Evolutionary conservation across 2,888 invertebrate species (phyloP).

Genomic region (Thumatha senex): DNA sequence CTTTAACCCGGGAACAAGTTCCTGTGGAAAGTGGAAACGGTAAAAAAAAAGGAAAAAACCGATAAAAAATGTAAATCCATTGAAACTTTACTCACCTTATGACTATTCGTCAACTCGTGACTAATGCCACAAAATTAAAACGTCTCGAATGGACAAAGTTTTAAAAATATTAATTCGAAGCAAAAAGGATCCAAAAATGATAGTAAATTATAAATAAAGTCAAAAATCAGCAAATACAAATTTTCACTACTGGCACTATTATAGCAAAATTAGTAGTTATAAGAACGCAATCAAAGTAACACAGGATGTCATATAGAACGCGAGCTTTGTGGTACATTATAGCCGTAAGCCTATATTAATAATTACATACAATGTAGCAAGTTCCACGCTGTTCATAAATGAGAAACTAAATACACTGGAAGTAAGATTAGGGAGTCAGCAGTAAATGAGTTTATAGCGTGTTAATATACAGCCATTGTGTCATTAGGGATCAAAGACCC

Average conservation of each 20-base stretch:
- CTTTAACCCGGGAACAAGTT: too few relatives aligned
- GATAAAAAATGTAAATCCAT: too few relatives aligned
- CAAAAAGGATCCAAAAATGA: neutral
- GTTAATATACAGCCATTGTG: slow-evolving; percentile 59
- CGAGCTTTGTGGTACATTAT: slow-evolving; percentile 50
- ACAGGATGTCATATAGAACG: slow-evolving; percentile 25
- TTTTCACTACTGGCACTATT: slow-evolving; percentile 25
- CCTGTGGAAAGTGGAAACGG: too few relatives aligned
- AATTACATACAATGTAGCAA: slow-evolving; percentile 39
- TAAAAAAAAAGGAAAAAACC: too few relatives aligned
- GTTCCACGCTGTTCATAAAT: slow-evolving; percentile 61
- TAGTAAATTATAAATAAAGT: slow-evolving; percentile 7
- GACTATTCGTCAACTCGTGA: too few relatives aligned
- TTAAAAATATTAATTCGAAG: too few relatives aligned
- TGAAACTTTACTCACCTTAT: too few relatives aligned
- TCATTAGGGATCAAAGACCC: slow-evolving; percentile 56
- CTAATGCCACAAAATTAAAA: too few relatives aligned
- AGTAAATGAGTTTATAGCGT: slow-evolving; percentile 77
- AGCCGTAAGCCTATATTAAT: slow-evolving; percentile 53
- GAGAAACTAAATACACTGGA: slow-evolving; percentile 69
- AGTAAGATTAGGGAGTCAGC: slow-evolving; percentile 63
- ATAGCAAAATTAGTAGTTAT: slow-evolving; percentile 28
- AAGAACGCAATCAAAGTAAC: slow-evolving; percentile 34
- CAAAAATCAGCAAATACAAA: slow-evolving; percentile 22
- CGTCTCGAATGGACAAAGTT: too few relatives aligned